Conservation (phyloP, 2,113 vertebrate genomes). For the Paraplagusia blochii region DNA sequence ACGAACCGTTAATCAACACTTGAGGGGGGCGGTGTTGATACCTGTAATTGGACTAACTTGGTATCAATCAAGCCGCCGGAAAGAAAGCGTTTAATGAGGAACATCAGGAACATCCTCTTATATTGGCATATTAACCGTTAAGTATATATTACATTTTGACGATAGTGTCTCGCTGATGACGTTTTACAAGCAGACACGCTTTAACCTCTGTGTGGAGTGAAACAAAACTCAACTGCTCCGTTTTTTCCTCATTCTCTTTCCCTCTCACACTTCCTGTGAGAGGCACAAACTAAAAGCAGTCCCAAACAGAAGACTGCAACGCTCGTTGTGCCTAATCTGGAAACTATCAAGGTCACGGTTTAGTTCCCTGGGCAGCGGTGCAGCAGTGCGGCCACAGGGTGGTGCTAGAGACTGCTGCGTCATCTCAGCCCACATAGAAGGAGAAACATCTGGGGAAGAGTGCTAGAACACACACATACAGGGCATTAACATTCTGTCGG, state of each 20-base stretch:
- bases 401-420: conserved; percentile 35
- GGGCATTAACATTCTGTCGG: neutral
- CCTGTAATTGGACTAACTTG: too few relatives aligned
- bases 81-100: too few relatives aligned
- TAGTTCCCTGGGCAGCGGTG: conserved; percentile 34
- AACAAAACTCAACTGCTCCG: neutral
- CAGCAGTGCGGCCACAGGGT: conserved; percentile 38
- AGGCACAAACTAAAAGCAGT: conserved; percentile 17
- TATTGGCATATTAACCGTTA: too few relatives aligned
- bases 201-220: conserved; percentile 2
- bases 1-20: too few relatives aligned
- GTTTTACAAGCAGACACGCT: neutral
- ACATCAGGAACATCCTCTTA: neutral
- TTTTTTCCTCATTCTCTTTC: neutral
- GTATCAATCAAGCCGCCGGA: too few relatives aligned
- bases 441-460: conserved; percentile 39
- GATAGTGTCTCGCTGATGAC: too few relatives aligned
- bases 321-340: conserved; percentile 58
- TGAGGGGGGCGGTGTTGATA: too few relatives aligned
- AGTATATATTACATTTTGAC: too few relatives aligned
- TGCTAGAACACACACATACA: conserved; percentile 4
- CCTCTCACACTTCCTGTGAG: neutral
- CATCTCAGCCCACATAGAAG: conserved; percentile 25
- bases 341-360: conserved; percentile 59
- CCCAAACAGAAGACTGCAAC: conserved; percentile 26